These are phyloP conservation scores for Cantharis rustica DNA, from an alignment of 2,888 invertebrate genomes.

Conservation along the genomic window DNA sequence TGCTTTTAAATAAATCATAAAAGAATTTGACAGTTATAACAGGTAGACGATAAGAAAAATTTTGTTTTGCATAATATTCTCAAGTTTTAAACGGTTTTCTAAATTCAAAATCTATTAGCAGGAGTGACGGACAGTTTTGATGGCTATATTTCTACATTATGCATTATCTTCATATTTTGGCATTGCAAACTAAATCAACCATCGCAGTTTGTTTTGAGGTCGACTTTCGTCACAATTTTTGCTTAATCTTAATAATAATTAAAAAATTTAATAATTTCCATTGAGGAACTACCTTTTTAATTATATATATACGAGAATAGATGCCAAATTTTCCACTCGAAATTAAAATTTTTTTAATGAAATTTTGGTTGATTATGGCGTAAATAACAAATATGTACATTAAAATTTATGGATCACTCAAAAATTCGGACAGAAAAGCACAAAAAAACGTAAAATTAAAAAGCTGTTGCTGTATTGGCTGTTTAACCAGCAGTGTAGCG, in stretches of 20 bases:
- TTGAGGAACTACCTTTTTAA: too few species aligned
- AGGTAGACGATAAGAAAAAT: background rate
- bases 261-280: too few species aligned
- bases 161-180: background rate
- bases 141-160: background rate
- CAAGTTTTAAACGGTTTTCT: background rate
- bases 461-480: too few species aligned
- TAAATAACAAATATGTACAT: too few species aligned
- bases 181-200: background rate
- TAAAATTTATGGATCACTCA: too few species aligned
- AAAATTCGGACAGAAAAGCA: too few species aligned
- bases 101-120: background rate
- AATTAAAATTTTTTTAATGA: too few species aligned
- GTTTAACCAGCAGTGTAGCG: too few species aligned
- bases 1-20: background rate
- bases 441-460: too few species aligned
- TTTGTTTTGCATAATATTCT: background rate
- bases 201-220: background rate
- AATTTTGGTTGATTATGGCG: too few species aligned
- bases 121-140: background rate
- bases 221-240: background rate
- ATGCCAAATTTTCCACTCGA: too few species aligned
- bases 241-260: background rate
- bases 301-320: too few species aligned
- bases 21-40: background rate